phyloP scores from a whole-genome alignment of 2,888 invertebrate genomes.

The Caenorhabditis becei region DNA sequence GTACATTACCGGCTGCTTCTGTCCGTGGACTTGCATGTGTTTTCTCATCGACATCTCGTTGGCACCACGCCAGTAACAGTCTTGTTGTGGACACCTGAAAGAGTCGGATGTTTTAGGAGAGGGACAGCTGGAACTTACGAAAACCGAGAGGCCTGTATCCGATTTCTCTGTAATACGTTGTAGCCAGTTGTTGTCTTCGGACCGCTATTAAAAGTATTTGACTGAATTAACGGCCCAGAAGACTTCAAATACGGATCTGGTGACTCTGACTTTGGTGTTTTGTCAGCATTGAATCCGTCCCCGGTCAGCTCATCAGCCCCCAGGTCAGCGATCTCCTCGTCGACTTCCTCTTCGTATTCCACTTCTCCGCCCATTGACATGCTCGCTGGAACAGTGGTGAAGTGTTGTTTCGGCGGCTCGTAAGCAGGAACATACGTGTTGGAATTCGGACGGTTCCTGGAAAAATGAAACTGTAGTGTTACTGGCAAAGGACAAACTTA shows the following conservation, averaged over 20 bases:
- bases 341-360: conserved; percentile 63
- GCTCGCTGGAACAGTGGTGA: conserved; percentile 65
- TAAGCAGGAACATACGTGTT: conserved; percentile 58
- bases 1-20: conserved; percentile 46
- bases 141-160: conserved; percentile 45
- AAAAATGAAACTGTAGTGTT: neutral
- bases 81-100: conserved; percentile 65
- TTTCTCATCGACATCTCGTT: conserved; percentile 61
- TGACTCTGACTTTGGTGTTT: conserved; percentile 45
- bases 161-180: conserved; percentile 41
- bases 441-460: conserved; percentile 49
- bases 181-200: neutral
- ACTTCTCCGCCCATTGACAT: conserved; percentile 71
- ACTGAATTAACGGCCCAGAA: conserved; percentile 46
- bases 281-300: conserved; percentile 46
- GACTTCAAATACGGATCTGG: conserved; percentile 53
- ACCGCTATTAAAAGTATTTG: neutral
- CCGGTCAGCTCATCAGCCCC: conserved; percentile 41
- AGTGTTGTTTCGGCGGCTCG: conserved; percentile 56
- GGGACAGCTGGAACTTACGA: conserved; percentile 24
- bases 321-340: conserved; percentile 52
- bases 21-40: conserved; percentile 55
- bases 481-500: conserved; percentile 13
- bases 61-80: conserved; percentile 67
- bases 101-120: neutral